Evolutionary conservation across 2,113 vertebrate species (phyloP).

Genomic region (Anthoscopus minutus): DNA sequence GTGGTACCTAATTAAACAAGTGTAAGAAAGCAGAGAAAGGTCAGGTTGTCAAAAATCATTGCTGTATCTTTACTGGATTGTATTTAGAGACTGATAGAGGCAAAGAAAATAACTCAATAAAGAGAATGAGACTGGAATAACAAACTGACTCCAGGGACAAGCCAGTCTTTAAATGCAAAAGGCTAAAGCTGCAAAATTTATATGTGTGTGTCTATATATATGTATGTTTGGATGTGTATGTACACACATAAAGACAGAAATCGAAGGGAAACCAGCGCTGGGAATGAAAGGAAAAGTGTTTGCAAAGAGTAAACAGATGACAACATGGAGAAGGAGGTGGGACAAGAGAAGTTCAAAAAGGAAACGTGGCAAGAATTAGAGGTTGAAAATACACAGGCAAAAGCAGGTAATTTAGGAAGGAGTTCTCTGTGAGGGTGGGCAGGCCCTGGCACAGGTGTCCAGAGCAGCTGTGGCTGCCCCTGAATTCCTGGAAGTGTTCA

Average conservation of each 20-base stretch:
- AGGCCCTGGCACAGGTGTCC: background rate
- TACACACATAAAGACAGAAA: background rate
- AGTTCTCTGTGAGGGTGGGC: rapidly evolving
- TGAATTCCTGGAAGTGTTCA: background rate
- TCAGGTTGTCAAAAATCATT: slow-evolving; percentile 80
- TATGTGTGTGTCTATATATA: background rate
- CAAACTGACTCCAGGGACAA: slow-evolving; percentile 55
- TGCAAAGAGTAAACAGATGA: slow-evolving; percentile 16
- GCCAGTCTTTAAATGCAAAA: background rate
- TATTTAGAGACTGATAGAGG: slow-evolving; percentile 76
- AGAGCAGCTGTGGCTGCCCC: background rate
- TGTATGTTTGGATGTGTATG: background rate
- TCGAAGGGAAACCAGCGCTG: slow-evolving; percentile 7
- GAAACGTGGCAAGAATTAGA: slow-evolving; percentile 33
- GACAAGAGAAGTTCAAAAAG: slow-evolving; percentile 16
- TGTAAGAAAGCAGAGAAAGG: slow-evolving; percentile 76
- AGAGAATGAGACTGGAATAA: slow-evolving; percentile 68
- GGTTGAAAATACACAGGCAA: background rate
- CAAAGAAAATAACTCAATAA: slow-evolving; percentile 76
- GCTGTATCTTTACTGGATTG: slow-evolving; percentile 74
- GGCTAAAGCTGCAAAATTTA: slow-evolving; percentile 21
- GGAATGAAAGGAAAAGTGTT: slow-evolving; percentile 38
- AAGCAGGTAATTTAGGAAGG: background rate
- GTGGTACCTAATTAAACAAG: slow-evolving; percentile 81
- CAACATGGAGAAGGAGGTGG: background rate